A percentile compares a stretch with the other conserved stretches of the same genome.
Conservation (phyloP, 1,140 invertebrate species). For the Dreissena polymorpha region DNA sequence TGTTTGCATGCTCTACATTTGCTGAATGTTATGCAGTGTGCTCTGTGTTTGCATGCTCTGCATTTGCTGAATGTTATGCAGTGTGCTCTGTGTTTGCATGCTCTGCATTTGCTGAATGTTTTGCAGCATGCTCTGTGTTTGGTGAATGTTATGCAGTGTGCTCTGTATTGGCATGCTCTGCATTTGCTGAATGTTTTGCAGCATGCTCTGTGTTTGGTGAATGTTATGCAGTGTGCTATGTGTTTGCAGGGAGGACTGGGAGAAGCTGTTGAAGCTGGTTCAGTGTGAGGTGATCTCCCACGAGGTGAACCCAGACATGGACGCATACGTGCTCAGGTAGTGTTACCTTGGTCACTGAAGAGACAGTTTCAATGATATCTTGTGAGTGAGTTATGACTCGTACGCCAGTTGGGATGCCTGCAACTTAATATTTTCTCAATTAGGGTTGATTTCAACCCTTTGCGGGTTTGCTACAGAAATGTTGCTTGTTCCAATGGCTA, state of each 20-base stretch:
- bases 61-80: too few relatives aligned
- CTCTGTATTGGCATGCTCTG: too few relatives aligned
- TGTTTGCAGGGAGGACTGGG: slow-evolving; percentile 89
- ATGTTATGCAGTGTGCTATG: neutral
- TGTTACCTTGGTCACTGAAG: slow-evolving; percentile 40
- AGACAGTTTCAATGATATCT: too few relatives aligned
- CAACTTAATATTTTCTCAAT: too few relatives aligned
- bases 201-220: neutral
- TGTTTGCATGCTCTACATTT: slow-evolving; percentile 95
- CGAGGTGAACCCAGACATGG: slow-evolving; percentile 92
- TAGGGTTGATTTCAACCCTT: too few relatives aligned
- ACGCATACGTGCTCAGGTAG: slow-evolving; percentile 98
- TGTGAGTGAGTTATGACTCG: too few relatives aligned
- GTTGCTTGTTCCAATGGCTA: too few relatives aligned
- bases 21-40: slow-evolving; percentile 95
- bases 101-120: too few relatives aligned
- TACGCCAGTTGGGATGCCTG: too few relatives aligned
- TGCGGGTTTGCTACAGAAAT: too few relatives aligned
- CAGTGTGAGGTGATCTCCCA: slow-evolving; percentile 98
- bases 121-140: neutral
- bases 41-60: slow-evolving; percentile 87
- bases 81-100: too few relatives aligned
- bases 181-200: too few relatives aligned
- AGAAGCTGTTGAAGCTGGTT: slow-evolving; percentile 93
- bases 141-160: neutral